Percentiles rank a stretch among this genome's conserved stretches.
Evolutionary conservation across 2,888 invertebrate species (phyloP).

Genomic region (Orgyia antiqua): DNA sequence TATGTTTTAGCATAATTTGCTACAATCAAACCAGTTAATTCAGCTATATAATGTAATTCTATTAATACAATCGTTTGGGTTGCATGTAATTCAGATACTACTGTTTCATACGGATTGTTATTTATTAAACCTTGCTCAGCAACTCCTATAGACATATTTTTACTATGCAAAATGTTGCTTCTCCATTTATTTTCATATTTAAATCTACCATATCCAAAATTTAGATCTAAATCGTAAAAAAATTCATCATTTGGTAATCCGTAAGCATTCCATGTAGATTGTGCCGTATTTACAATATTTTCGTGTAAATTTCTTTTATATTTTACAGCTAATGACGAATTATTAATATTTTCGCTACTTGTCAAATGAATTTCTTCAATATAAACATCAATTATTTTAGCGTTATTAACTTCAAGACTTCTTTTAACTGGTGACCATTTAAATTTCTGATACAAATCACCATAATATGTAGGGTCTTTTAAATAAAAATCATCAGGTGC

Average conservation of each 20-base stretch:
- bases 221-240: constrained; percentile 31
- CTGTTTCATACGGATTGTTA: constrained; percentile 35
- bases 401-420: constrained; percentile 32
- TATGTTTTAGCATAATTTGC: constrained; percentile 44
- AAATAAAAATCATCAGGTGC: constrained; percentile 46
- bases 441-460: constrained; percentile 39
- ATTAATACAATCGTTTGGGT: constrained; percentile 39
- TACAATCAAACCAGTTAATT: constrained; percentile 41
- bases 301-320: constrained; percentile 25
- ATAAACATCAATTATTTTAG: constrained; percentile 37
- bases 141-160: constrained; percentile 31
- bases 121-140: constrained; percentile 26
- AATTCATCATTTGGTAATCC: constrained; percentile 42
- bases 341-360: constrained; percentile 40
- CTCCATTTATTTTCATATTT: constrained; percentile 43
- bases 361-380: constrained; percentile 35
- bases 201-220: constrained; percentile 30
- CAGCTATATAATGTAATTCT: constrained; percentile 39
- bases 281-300: constrained; percentile 35
- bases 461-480: constrained; percentile 50
- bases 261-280: constrained; percentile 37
- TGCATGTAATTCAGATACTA: constrained; percentile 36
- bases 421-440: constrained; percentile 48
- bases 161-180: constrained; percentile 23
- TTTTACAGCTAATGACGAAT: constrained; percentile 31